Conservation (phyloP, 1,140 invertebrate genomes). For the Lucilia sericata region DNA sequence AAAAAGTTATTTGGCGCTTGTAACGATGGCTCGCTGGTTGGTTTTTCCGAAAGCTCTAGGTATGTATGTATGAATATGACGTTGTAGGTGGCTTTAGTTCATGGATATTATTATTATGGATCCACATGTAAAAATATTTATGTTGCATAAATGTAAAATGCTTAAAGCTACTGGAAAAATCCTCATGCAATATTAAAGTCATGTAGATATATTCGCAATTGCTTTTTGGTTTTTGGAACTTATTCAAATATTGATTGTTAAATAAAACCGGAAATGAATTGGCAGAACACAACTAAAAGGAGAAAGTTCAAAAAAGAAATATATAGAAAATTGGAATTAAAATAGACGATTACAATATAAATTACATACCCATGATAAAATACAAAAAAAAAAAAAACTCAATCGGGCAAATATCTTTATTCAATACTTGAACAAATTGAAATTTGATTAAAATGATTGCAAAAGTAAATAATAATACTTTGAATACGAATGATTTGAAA, state of each 20-base stretch:
- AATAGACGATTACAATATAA: constrained; percentile 10
- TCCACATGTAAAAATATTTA: too few relatives aligned
- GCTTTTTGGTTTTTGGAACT: constrained; percentile 35
- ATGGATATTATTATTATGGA: too few relatives aligned
- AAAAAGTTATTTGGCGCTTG: constrained; percentile 24
- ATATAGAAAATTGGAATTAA: neutral
- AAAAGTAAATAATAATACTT: too few relatives aligned
- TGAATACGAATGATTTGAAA: too few relatives aligned
- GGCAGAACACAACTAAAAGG: neutral
- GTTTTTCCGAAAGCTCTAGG: too few relatives aligned
- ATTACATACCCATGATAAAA: neutral
- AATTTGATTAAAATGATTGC: too few relatives aligned
- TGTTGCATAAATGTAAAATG: neutral
- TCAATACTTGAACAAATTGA: too few relatives aligned
- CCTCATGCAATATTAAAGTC: neutral
- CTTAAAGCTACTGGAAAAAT: constrained; percentile 22
- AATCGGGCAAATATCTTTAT: too few relatives aligned
- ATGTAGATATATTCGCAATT: constrained; percentile 19
- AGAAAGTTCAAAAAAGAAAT: neutral
- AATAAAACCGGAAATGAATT: constrained; percentile 29
- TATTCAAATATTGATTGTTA: constrained; percentile 39
- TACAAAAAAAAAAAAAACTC: too few relatives aligned
- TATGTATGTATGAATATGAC: too few relatives aligned
- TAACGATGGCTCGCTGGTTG: neutral
- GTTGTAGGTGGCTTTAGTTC: neutral